These are phyloP conservation scores for Pardosa pseudoannulata DNA, from an alignment of 2,888 invertebrate species.

Conservation along the genomic window DNA sequence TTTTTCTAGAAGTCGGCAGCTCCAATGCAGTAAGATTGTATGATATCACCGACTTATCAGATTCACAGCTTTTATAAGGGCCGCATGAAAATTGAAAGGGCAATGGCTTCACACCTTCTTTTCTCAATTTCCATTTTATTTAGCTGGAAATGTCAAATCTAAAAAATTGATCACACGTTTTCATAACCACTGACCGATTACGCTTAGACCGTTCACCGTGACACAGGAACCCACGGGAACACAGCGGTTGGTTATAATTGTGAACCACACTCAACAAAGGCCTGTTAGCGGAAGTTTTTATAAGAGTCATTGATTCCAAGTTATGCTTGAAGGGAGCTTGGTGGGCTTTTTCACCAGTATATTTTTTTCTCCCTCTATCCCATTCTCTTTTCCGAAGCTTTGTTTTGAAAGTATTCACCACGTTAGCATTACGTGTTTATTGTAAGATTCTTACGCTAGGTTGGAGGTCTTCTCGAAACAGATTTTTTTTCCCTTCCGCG, in stretches of 20 bases:
- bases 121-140: too few relatives aligned
- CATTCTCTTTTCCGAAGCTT: neutral
- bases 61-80: too few relatives aligned
- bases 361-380: too few relatives aligned
- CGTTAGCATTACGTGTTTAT: neutral
- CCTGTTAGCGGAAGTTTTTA: conserved; percentile 16
- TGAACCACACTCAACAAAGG: conserved; percentile 18
- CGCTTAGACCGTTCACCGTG: neutral
- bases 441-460: neutral
- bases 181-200: conserved; percentile 5
- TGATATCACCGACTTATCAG: too few relatives aligned
- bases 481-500: neutral
- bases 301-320: conserved; percentile 19
- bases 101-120: too few relatives aligned
- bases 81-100: too few relatives aligned
- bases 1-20: too few relatives aligned
- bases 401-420: neutral
- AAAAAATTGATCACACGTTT: too few relatives aligned
- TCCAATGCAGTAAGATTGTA: too few relatives aligned
- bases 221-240: conserved; percentile 1
- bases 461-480: neutral
- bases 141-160: too few relatives aligned
- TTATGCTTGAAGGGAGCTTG: conserved; percentile 11
- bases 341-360: neutral
- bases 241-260: conserved; percentile 5